Conservation (phyloP, 2,113 vertebrate genomes). For the Regulus satrapa region DNA sequence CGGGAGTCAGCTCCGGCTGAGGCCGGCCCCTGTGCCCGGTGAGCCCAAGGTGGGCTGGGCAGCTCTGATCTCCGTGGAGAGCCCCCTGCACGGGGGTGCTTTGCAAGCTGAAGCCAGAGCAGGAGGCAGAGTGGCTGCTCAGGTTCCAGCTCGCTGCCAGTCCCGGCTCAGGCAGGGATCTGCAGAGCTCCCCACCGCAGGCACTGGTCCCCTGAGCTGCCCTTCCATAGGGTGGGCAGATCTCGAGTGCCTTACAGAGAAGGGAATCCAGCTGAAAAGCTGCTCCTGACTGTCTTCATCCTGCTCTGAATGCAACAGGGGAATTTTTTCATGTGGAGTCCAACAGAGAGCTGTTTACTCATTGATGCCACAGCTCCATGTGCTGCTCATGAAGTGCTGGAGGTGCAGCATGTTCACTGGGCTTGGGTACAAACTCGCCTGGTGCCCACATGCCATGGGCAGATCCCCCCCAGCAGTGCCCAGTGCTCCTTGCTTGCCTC, state of each 20-base stretch:
- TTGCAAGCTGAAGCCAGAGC: background rate
- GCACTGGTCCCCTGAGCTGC: background rate
- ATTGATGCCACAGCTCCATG: background rate
- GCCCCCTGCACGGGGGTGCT: fast-evolving
- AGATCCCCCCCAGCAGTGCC: background rate
- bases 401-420: background rate
- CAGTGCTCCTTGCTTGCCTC: background rate
- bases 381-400: background rate
- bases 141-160: fast-evolving
- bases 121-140: background rate
- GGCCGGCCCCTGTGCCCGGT: background rate
- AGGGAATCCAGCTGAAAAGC: background rate
- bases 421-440: background rate
- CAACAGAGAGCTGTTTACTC: background rate
- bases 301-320: background rate
- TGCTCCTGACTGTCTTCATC: background rate
- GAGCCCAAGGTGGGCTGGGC: background rate
- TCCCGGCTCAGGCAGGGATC: background rate
- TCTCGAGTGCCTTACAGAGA: background rate
- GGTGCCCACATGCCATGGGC: fast-evolving
- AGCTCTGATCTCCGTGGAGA: background rate
- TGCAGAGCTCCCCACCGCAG: fast-evolving
- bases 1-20: background rate
- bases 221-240: background rate
- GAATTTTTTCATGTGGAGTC: no score